Evolutionary conservation across 2,888 invertebrate species (phyloP).

Genomic region (Drosophila leonis): DNA sequence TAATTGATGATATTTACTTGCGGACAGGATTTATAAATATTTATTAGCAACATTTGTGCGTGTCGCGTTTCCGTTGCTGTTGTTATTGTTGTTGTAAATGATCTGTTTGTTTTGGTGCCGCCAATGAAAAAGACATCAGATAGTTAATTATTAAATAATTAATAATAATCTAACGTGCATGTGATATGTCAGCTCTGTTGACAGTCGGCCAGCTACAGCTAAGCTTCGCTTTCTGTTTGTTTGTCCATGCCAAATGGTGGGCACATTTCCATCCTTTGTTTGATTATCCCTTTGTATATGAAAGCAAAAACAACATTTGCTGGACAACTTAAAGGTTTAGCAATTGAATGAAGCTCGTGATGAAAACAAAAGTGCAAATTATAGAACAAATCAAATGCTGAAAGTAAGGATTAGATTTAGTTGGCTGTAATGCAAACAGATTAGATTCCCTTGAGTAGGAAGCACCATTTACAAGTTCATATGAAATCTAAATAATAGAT

Average conservation of each 20-base stretch:
- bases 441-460: background rate
- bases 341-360: background rate
- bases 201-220: slow-evolving; percentile 28
- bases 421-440: background rate
- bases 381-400: background rate
- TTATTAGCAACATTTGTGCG: slow-evolving; percentile 52
- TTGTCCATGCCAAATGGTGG: slow-evolving; percentile 8
- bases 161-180: slow-evolving; percentile 54
- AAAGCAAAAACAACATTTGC: background rate
- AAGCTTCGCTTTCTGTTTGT: slow-evolving; percentile 1
- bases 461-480: background rate
- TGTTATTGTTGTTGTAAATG: slow-evolving; percentile 16
- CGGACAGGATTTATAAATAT: slow-evolving; percentile 63
- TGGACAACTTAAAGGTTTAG: background rate
- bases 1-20: slow-evolving; percentile 59
- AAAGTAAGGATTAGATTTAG: background rate
- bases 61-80: slow-evolving; percentile 6
- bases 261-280: slow-evolving; percentile 6
- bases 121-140: slow-evolving; percentile 37
- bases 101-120: slow-evolving; percentile 37
- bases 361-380: background rate
- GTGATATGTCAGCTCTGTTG: slow-evolving; percentile 40
- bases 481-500: slow-evolving; percentile 5
- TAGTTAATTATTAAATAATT: slow-evolving; percentile 58
- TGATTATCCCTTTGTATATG: slow-evolving; percentile 8